Base-by-base conservation (phyloP, 2,888 invertebrate genomes). In the Oscheius sp. region DNA sequence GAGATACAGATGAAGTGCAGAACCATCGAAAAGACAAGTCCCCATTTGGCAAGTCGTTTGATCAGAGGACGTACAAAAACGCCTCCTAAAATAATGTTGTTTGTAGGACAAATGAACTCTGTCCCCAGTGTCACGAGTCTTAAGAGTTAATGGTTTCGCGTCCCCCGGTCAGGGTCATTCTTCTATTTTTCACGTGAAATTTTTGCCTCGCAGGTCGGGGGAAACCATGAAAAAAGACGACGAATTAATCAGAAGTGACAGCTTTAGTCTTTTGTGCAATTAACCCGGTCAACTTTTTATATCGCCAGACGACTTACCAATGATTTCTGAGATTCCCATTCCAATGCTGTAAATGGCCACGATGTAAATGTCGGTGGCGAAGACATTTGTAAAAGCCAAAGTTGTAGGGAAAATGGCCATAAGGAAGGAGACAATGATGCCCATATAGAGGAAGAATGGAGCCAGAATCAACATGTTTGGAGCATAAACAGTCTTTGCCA, bases 331-430 rank as follows among this genome's bases (percentile, higher is more conserved):
- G n/a, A 71, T 20, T 25, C 76, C 76, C 76, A 74, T 74, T 1
- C 73, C 70, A 27, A 74, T 58, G 12, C 74, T 74, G 67, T 74
- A 76, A 31, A 74, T 73, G 53, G 69, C 74, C 46, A 76, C 71
- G 45, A 74, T 76, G 61, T 72, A 76, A 23, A 74, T 67, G 66
- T 76, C 76, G 29, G 67, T 53, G 48, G 46, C 63, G 69, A 74
- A 73, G 31, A 55, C 53, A 29, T 64, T 61, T 6, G 74, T 76
- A 71, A 76, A 76, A 15, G 74, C 69, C 17, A 79, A 58, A 5
- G 79, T 74, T 12, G 79, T 79, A 37, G 79, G 79, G 53, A 73
- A 76, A 57, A 79, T 73, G 52, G 72, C 72, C 74, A 76, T 73
- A 65, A 75, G 65, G 61, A 76, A 75, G 12, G 79, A 79, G 23